Base-by-base conservation (phyloP, 1,140 invertebrate genomes). In the Ganaspis sp. region DNA sequence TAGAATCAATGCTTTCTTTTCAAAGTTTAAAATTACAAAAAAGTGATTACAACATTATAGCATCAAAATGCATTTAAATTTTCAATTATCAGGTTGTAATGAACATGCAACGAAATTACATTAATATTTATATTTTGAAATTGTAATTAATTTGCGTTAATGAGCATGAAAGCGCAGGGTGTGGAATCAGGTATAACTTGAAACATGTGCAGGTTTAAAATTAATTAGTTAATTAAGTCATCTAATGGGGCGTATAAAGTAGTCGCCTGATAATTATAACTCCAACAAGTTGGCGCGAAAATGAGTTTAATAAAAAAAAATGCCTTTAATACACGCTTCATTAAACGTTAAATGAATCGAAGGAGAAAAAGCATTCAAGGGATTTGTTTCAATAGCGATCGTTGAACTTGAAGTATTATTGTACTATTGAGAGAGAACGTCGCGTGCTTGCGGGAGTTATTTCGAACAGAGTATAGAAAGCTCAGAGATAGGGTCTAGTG, bases 401-500 rank as follows among this genome's bases (percentile, higher is more conserved):
- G 26, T 26, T 64, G 23, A 64, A 29, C 26, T 64, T 64, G 6
- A 29, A 64, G 23, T 29, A 15, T 64, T 29, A 64, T 29, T 26
- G 1, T n/a, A n/a, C 11, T 17, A 49, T 49, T 4, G n/a, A 75
- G n/a, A 75, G n/a, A 74, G 45, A 54, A 37, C 64, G 70, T 34
- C 72, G 69, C 58, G 34, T 49, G 70, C 45, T 73, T 42, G 45
- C 49, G 53, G 69, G 76, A 81, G 81, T 82, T 86, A 84, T 81
- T 75, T 78, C 77, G 71, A 78, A 74, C 34, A 40, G 42, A 74
- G 38, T 38, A 23, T 38, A n/a, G 69, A 81, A 81, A 83, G 82
- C 80, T 83, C 81, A 71, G 54, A 82, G 77, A 77, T 72, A 74
- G 75, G 79, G 74, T 82, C 81, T 82, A 75, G 77, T 82, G 84